These are phyloP conservation scores for Scolanthus callimorphus DNA, from an alignment of 92 coral and sea anemone species.

Conservation along the genomic window DNA sequence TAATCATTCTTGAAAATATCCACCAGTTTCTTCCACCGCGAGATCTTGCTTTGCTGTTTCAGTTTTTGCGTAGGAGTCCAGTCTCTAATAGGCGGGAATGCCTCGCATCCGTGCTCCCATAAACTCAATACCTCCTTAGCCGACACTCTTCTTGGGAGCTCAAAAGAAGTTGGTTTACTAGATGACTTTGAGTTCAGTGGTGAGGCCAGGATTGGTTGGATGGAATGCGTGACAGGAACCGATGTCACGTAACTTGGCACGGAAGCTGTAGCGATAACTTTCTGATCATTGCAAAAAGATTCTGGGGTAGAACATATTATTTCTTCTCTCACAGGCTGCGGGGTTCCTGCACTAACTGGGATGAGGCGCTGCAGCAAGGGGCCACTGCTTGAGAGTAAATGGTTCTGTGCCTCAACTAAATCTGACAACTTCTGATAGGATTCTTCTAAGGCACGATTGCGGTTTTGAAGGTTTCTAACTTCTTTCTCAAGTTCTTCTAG, in stretches of 20 bases:
- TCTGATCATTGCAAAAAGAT: conserved; percentile 13
- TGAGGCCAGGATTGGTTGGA: conserved; percentile 8
- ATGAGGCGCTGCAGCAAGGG: conserved; percentile 62
- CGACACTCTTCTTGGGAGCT: conserved; percentile 82
- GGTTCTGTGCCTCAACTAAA: conserved; percentile 98
- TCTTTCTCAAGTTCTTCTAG: conserved; percentile 76
- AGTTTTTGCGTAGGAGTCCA: conserved; percentile 96
- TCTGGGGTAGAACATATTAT: conserved; percentile 16
- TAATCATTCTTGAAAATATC: conserved; percentile 86
- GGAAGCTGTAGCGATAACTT: conserved; percentile 37
- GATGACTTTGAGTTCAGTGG: conserved; percentile 10
- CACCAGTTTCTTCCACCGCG: conserved; percentile 85
- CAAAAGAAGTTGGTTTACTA: conserved; percentile 48
- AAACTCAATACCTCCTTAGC: conserved; percentile 87
- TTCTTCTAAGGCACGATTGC: conserved; percentile 78
- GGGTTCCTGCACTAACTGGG: conserved; percentile 23
- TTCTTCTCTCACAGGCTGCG: conserved; percentile 37
- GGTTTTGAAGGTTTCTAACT: conserved; percentile 78
- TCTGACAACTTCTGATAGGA: conserved; percentile 84
- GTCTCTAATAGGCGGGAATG: conserved; percentile 89
- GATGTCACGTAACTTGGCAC: conserved; percentile 39
- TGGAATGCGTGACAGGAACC: conserved; percentile 7
- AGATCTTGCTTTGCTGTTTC: conserved; percentile 80
- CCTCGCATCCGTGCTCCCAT: conserved; percentile 94
- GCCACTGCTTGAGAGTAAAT: conserved; percentile 82